Evolutionary conservation across 2,888 invertebrate species (phyloP), one percentile per base, ranked within the genome.

Genomic region (Melitaea athalia): DNA sequence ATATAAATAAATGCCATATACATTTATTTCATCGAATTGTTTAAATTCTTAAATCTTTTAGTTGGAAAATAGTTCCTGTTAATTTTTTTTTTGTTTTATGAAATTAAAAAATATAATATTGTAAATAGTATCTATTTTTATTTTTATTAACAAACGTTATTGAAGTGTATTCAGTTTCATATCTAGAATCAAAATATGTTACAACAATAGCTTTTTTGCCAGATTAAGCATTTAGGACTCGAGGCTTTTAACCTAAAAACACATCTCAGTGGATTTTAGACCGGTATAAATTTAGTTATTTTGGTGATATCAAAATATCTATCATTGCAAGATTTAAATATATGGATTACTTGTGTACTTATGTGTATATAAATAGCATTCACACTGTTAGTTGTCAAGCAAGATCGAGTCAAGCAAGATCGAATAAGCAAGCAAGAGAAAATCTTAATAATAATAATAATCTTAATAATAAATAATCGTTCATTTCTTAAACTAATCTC

Each of bases 1-100:
- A 43, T 63, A 49, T 67, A 59, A 62, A 59, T 67, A 59, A 33
- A 63, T 59, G 45, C 24, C 14, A 42, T 59, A 57, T 47, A 38
- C 8, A 53, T 45, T 53, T 57, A 45, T 63, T 63, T 47, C 24
- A 47, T 63, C 24, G 24, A 57, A 57, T 49, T 14, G 31, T 59
- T 57, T 64, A 47, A 60, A 64, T 57, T 64, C 17, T 64, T n/a
- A 31, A 31, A 55, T 55, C 38, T 42, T 38, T 38, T 57, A 11
- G 11, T 42, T 55, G 14, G n/a, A 49, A 55, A 55, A 33, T 33
- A 33, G 24, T 31, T 31, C 14, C 12, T 6, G 53, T 14, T 55
- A 55, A 11, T 3, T n/a, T 55, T 3, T n/a, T 55, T 55, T 55
- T 33, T 55, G 5, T 31, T 52, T 31, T 0, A 24, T 33, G 31